A percentile compares a stretch with the other conserved stretches of the same genome.
Evolutionary conservation across 2,797 vertebrate species (phyloP).

Genomic region (Eulemur coronatus): DNA sequence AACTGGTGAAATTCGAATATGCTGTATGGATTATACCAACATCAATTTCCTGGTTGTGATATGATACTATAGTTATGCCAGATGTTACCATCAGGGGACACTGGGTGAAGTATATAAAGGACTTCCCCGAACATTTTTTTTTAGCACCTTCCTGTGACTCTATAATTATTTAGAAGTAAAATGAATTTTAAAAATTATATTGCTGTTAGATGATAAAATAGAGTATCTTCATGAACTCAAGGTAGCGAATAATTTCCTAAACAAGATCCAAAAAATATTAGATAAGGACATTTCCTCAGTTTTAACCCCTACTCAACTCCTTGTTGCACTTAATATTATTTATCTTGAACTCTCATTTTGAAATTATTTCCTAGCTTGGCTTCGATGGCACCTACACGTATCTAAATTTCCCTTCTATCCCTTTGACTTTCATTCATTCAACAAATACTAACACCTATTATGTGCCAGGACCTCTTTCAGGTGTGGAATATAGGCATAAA

Average conservation of each 20-base stretch:
- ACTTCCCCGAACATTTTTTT: background rate
- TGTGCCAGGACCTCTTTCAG: background rate
- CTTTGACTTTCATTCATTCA: background rate
- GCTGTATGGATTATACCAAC: background rate
- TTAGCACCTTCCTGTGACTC: background rate
- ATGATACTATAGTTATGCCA: background rate
- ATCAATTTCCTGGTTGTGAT: background rate
- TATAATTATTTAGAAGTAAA: conserved; percentile 16
- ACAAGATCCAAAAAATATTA: background rate
- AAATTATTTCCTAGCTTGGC: background rate
- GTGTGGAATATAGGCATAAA: background rate
- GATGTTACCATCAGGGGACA: background rate
- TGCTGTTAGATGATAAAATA: background rate
- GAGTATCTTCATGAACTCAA: background rate
- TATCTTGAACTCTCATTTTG: conserved; percentile 21
- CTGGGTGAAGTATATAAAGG: background rate
- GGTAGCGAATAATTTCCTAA: background rate
- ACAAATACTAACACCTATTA: background rate
- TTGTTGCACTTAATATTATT: background rate
- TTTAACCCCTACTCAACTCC: background rate
- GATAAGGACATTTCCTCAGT: background rate
- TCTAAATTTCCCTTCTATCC: background rate
- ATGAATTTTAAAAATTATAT: background rate
- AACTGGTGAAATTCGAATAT: background rate
- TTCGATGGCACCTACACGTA: background rate